Evolutionary conservation across 2,888 invertebrate genomes (phyloP).

Genomic region (Tetropium fuscum): DNA sequence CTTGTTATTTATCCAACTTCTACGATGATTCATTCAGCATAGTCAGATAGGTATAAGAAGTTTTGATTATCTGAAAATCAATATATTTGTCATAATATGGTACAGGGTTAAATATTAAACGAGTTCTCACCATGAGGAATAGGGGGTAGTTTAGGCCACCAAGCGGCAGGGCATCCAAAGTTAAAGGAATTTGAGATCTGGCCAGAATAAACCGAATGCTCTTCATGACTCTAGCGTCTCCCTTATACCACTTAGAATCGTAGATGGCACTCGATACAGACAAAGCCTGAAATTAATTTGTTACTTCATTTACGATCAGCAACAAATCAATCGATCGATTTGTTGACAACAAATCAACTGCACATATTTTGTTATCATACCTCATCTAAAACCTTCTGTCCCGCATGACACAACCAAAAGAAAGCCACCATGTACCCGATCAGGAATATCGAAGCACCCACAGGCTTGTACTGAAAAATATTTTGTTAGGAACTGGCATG

Average conservation of each 20-base stretch:
- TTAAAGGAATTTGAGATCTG: slow-evolving; percentile 7
- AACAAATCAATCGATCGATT: neutral
- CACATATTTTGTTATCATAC: neutral
- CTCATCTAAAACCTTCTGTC: slow-evolving; percentile 20
- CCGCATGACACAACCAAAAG: slow-evolving; percentile 13
- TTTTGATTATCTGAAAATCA: slow-evolving; percentile 22
- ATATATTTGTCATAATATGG: neutral
- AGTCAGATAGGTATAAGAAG: slow-evolving; percentile 22
- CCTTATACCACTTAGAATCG: slow-evolving; percentile 11
- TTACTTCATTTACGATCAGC: neutral
- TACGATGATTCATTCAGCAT: slow-evolving; percentile 7
- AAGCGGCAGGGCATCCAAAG: neutral
- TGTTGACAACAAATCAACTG: neutral
- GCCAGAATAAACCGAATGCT: slow-evolving; percentile 5
- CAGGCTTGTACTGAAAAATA: slow-evolving; percentile 4
- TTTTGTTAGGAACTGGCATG: no score
- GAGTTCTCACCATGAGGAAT: slow-evolving; percentile 4
- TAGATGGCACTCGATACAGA: slow-evolving; percentile 2
- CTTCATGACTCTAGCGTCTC: neutral
- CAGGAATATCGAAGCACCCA: slow-evolving; percentile 2
- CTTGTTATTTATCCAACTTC: no score
- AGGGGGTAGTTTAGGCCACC: slow-evolving; percentile 1
- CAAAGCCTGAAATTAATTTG: slow-evolving; percentile 6
- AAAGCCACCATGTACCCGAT: slow-evolving; percentile 10
- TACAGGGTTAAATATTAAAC: neutral